A percentile compares a stretch with the other conserved stretches of the same genome.
phyloP scores from a whole-genome alignment of 2,113 vertebrate species.

The Trematocara stigmaticum region DNA sequence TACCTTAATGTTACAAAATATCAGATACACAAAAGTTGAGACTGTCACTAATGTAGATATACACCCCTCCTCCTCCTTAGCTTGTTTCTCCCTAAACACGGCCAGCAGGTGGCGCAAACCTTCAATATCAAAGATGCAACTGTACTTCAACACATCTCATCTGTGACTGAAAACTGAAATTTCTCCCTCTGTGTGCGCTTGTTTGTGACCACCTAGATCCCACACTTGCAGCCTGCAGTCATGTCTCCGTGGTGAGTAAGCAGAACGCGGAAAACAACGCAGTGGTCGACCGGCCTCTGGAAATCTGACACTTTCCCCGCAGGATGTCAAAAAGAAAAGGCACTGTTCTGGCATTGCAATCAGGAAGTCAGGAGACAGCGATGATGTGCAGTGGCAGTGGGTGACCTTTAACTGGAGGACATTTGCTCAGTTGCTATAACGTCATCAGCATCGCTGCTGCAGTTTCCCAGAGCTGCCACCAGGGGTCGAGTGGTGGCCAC shows the following conservation, averaged over 20 bases:
- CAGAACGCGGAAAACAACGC: background rate
- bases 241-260: background rate
- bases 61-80: background rate
- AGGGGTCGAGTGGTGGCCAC: constrained; percentile 1
- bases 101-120: constrained; percentile 51
- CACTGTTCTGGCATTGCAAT: constrained; percentile 10
- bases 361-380: constrained; percentile 47
- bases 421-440: constrained; percentile 51
- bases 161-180: background rate
- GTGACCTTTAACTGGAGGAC: constrained; percentile 69
- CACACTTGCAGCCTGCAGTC: background rate
- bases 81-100: background rate
- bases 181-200: background rate
- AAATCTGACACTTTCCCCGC: constrained; percentile 33
- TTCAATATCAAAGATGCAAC: background rate
- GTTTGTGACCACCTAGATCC: background rate
- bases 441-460: constrained; percentile 31
- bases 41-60: background rate
- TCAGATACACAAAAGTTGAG: background rate
- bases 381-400: constrained; percentile 58
- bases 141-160: background rate
- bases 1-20: background rate
- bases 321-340: constrained; percentile 15
- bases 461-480: background rate
- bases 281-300: background rate